Base-by-base conservation (phyloP, 2,888 invertebrate genomes). In the Lasiommata megera region DNA sequence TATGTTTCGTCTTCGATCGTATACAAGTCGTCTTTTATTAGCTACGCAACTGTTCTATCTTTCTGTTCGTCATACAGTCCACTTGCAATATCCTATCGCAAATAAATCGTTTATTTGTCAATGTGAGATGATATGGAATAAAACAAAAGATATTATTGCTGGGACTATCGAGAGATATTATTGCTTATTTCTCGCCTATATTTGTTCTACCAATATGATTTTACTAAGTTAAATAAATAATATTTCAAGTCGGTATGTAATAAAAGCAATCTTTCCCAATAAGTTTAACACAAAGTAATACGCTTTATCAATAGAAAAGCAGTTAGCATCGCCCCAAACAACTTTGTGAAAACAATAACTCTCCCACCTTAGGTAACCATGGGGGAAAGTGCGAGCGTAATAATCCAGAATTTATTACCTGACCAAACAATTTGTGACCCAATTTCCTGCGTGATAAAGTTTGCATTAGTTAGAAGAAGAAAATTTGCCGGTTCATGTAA, bases 261-360 rank as follows among this genome's bases (percentile, higher is more conserved):
- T 23, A 23, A 23, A 23, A 23, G 5, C 23, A 23, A 23, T 23
- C 23, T 23, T 23, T 23, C 23, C 23, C 23, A 23, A 23, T 5
- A 23, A 23, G 23, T 23, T 23, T 3, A 5, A 23, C 23, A 5
- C 38, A 12, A 38, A 47, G 46, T 47, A 31, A 47, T 31, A 46
- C 46, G 31, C 16, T 46, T 47, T 47, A 37, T 47, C 12, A 41
- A 52, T 47, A 14, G 29, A 34, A 53, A 47, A 48, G 18, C 18
- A 31, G 36, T 43, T 52, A 48, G 31, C 16, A 36, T 51, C 40
- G 23, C 31, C 54, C 44, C 43, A 37, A 54, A 58, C 12, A 23
- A 40, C 16, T 50, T 54, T 12, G 44, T 6, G 37, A 14, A 38
- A 46, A 51, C 55, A 52, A 51, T 58, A 58, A 48, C 12, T 6